Evolutionary conservation across 1,140 invertebrate species (phyloP).

Genomic region (Drosophila melanica): DNA sequence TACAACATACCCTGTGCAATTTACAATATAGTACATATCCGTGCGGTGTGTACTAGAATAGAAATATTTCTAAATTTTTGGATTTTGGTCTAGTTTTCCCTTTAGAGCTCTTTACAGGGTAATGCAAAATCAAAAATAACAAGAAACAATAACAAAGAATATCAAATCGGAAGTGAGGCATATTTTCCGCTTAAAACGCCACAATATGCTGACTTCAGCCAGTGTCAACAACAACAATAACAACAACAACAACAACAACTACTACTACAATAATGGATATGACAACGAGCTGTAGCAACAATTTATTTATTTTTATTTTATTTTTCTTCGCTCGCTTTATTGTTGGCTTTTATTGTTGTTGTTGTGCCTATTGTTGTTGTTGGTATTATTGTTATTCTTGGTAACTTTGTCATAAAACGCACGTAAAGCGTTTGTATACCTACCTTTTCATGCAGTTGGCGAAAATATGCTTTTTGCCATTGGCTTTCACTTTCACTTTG

Average conservation of each 20-base stretch:
- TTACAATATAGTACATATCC: no score
- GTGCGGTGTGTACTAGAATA: no score
- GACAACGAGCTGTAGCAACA: conserved; percentile 31
- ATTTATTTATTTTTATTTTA: conserved; percentile 66
- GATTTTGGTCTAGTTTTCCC: no score
- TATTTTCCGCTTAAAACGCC: conserved; percentile 78
- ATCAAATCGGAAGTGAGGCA: conserved; percentile 62
- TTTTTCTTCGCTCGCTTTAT: conserved; percentile 51
- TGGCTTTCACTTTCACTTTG: not conserved
- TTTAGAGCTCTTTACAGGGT: not conserved
- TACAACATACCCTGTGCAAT: not conserved
- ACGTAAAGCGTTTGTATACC: conserved; percentile 60
- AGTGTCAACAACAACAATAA: conserved; percentile 17
- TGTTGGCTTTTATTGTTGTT: conserved; percentile 39
- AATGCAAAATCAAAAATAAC: not conserved
- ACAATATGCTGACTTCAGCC: conserved; percentile 67
- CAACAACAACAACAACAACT: conserved; percentile 7
- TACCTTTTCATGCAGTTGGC: conserved; percentile 47
- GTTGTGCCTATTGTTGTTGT: conserved; percentile 25
- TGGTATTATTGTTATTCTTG: conserved; percentile 11
- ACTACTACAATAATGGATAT: conserved; percentile 5
- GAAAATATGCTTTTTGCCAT: conserved; percentile 7
- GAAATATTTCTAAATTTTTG: no score
- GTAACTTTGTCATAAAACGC: conserved; percentile 47
- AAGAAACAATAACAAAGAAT: conserved; percentile 10